A percentile compares a stretch with the other conserved stretches of the same genome.
These are phyloP conservation scores for Branchipolynoe longqiensis DNA, from an alignment of 2,888 invertebrate species.

Conservation along the genomic window DNA sequence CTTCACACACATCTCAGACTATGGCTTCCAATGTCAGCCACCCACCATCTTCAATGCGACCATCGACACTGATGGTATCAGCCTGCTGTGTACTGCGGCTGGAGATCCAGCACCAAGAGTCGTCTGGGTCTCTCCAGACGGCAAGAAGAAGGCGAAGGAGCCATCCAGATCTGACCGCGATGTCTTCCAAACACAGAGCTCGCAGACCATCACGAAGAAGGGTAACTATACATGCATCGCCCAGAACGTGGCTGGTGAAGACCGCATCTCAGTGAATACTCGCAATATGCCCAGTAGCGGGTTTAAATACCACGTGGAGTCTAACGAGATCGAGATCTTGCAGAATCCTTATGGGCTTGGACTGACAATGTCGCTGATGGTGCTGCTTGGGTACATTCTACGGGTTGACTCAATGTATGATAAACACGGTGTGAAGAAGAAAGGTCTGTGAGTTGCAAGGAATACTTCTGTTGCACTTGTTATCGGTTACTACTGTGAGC, in stretches of 20 bases:
- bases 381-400: conserved; percentile 64
- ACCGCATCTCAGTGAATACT: conserved; percentile 64
- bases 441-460: no score
- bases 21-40: conserved; percentile 65
- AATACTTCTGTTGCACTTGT: no score
- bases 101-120: conserved; percentile 68
- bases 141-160: conserved; percentile 39
- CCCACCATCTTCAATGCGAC: conserved; percentile 68
- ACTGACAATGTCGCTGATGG: conserved; percentile 59
- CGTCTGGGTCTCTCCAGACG: conserved; percentile 64
- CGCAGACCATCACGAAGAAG: conserved; percentile 62
- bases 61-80: conserved; percentile 63
- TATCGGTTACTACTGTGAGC: no score
- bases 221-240: conserved; percentile 68
- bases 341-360: conserved; percentile 66
- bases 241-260: conserved; percentile 63
- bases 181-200: conserved; percentile 60
- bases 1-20: conserved; percentile 62
- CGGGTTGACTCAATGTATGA: conserved; percentile 37
- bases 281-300: conserved; percentile 62
- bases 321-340: conserved; percentile 66
- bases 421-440: conserved; percentile 4
- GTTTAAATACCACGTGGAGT: conserved; percentile 59
- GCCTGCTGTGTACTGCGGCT: conserved; percentile 65
- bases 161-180: conserved; percentile 48